Base-by-base conservation (phyloP, 64 coral and sea anemone species). In the Dendronephthya gigantea region DNA sequence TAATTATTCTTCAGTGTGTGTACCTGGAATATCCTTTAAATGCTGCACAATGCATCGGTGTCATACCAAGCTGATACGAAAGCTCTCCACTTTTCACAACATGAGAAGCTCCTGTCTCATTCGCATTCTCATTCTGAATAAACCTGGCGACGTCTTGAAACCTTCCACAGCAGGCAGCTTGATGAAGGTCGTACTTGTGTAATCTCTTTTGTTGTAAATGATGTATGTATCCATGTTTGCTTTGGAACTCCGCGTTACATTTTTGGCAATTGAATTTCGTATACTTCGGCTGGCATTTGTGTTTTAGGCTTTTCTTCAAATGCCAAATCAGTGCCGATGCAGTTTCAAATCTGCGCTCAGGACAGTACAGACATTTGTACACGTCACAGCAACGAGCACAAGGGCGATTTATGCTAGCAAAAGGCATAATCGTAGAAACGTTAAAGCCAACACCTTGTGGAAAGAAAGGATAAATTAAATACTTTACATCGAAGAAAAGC, bases 31-130 rank as follows among this genome's bases (percentile, higher is more conserved):
- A 86, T 22, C 89, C 92, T n/a, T 85, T 88, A 40, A 90, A 90
- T 31, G 92, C 92, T 0, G 92, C 92, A 69, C 92, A 94, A 40
- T 94, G 92, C 86, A 94, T 90, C 13, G 92, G 92, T 0, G 92
- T 94, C 36, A 33, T 55, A 4, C 88, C 92, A 35, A 51, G 87
- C 79, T 79, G 72, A 34, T 79, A 79, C 15, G 36, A 34, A 0
- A 79, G 36, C 10, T 34, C 72, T 12, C 36, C 72, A 35, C 29
- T 28, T 0, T 81, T 22, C 28, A 68, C 17, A 22, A 68, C 35
- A 37, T 93, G 92, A 16, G 92, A 94, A 36, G 83, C 89, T 8
- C 92, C 92, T 0, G 86, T 79, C 31, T 11, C 9, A n/a, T 90
- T 79, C 1, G 92, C 92, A 49, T 70, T 35, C 7, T 88, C 81